Conservation (phyloP, 1,140 invertebrate genomes). For the Drosophila kikkawai region DNA sequence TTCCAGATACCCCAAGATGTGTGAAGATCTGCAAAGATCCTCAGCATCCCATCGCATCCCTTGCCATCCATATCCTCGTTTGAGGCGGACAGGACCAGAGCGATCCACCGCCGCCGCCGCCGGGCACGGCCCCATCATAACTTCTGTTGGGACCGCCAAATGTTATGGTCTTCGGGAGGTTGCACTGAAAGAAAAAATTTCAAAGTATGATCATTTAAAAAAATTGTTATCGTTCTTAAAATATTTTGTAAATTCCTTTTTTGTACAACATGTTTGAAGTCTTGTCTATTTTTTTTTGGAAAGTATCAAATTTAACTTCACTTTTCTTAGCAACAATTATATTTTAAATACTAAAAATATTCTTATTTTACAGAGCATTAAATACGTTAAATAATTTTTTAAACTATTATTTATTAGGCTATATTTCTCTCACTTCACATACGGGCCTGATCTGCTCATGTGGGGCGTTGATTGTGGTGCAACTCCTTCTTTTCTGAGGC, state of each 20-base stretch:
- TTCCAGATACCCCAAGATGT: too few relatives aligned
- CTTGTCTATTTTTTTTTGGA: neutral
- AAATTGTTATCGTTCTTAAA: neutral
- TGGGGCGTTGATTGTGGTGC: slow-evolving; percentile 81
- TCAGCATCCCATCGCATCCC: slow-evolving; percentile 19
- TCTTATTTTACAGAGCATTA: neutral
- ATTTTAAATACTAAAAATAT: neutral
- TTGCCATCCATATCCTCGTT: slow-evolving; percentile 14
- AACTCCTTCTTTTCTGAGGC: slow-evolving; percentile 72
- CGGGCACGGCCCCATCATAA: slow-evolving; percentile 67
- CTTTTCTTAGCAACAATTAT: neutral
- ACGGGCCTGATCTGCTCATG: slow-evolving; percentile 43
- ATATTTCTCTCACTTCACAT: slow-evolving; percentile 16
- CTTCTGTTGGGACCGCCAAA: slow-evolving; percentile 74
- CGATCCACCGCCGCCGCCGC: slow-evolving; percentile 28
- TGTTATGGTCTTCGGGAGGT: slow-evolving; percentile 15
- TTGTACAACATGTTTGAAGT: neutral
- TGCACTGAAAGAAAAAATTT: slow-evolving; percentile 18
- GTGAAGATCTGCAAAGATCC: neutral
- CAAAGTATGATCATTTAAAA: neutral
- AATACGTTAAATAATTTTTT: neutral
- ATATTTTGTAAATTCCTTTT: neutral
- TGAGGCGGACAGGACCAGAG: slow-evolving; percentile 33
- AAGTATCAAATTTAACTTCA: neutral
- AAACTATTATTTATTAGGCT: neutral